phyloP scores from a whole-genome alignment of 2,888 invertebrate species.

The Serrognathus titanus region DNA sequence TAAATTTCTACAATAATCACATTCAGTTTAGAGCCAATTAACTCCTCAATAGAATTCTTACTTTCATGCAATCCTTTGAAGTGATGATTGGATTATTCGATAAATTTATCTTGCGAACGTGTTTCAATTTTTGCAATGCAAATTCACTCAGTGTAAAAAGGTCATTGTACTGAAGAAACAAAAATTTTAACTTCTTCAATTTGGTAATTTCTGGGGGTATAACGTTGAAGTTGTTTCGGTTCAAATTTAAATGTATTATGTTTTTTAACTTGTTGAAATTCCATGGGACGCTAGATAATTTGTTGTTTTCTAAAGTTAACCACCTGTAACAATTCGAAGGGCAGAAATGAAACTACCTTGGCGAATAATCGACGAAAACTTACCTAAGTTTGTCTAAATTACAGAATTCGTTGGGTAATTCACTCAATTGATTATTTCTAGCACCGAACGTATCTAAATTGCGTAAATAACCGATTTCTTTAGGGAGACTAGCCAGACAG shows the following conservation, averaged over 20 bases:
- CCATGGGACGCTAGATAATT: constrained; percentile 53
- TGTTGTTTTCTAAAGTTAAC: constrained; percentile 64
- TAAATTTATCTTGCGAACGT: constrained; percentile 40
- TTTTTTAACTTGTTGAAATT: constrained; percentile 53
- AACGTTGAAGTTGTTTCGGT: constrained; percentile 53
- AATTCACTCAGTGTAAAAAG: constrained; percentile 35
- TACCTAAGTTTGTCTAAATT: constrained; percentile 56
- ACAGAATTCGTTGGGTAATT: constrained; percentile 58
- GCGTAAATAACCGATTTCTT: constrained; percentile 59
- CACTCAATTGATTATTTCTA: constrained; percentile 58
- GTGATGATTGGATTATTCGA: constrained; percentile 38
- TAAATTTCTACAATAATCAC: constrained; percentile 28
- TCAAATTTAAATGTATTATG: constrained; percentile 62
- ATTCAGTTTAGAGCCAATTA: background rate
- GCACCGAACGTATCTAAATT: constrained; percentile 65
- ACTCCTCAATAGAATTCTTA: constrained; percentile 22
- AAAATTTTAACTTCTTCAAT: constrained; percentile 37
- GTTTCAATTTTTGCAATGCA: constrained; percentile 33
- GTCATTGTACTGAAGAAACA: constrained; percentile 40
- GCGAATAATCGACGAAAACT: background rate
- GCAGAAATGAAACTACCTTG: background rate
- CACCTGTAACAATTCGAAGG: constrained; percentile 51
- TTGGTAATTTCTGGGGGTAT: constrained; percentile 50
- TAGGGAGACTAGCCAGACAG: constrained; percentile 56
- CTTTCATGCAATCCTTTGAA: constrained; percentile 25